Conservation (phyloP, 2,888 invertebrate genomes). For the Sphaerophoria taeniata region DNA sequence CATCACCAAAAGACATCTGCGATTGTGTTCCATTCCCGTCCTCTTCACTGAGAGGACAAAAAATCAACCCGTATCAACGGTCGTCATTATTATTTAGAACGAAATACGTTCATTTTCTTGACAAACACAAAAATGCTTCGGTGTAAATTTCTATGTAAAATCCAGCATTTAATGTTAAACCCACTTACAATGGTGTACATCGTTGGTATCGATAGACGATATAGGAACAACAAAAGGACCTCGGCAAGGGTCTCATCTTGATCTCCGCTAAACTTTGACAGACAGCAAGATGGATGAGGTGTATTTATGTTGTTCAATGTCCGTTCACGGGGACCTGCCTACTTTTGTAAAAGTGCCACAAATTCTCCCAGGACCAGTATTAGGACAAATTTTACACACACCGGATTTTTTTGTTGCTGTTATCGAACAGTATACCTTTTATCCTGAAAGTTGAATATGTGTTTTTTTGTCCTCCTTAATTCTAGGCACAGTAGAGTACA, state of each 20-base stretch:
- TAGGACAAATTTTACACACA: slow-evolving; percentile 59
- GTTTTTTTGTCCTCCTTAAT: slow-evolving; percentile 16
- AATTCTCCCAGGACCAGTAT: slow-evolving; percentile 70
- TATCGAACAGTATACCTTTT: slow-evolving; percentile 42
- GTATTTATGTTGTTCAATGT: slow-evolving; percentile 58
- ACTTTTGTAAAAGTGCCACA: slow-evolving; percentile 66
- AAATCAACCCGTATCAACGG: slow-evolving; percentile 62
- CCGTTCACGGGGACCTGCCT: slow-evolving; percentile 71
- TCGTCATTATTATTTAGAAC: slow-evolving; percentile 5
- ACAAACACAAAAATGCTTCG: slow-evolving; percentile 55
- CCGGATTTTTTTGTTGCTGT: slow-evolving; percentile 61
- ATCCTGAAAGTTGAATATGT: slow-evolving; percentile 30
- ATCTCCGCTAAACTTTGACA: slow-evolving; percentile 73
- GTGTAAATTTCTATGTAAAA: slow-evolving; percentile 68
- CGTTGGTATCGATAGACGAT: slow-evolving; percentile 17
- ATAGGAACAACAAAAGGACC: slow-evolving; percentile 20
- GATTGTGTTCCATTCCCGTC: slow-evolving; percentile 34
- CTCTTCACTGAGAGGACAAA: slow-evolving; percentile 8
- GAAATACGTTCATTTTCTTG: slow-evolving; percentile 43
- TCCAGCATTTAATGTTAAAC: slow-evolving; percentile 57
- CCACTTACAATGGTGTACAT: slow-evolving; percentile 63
- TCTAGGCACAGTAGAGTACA: slow-evolving; percentile 35
- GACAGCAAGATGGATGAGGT: slow-evolving; percentile 73
- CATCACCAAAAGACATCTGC: slow-evolving; percentile 68
- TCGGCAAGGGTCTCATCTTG: slow-evolving; percentile 68